Evolutionary conservation across 2,113 vertebrate species (phyloP).

Genomic region (Heterotilapia buettikoferi): DNA sequence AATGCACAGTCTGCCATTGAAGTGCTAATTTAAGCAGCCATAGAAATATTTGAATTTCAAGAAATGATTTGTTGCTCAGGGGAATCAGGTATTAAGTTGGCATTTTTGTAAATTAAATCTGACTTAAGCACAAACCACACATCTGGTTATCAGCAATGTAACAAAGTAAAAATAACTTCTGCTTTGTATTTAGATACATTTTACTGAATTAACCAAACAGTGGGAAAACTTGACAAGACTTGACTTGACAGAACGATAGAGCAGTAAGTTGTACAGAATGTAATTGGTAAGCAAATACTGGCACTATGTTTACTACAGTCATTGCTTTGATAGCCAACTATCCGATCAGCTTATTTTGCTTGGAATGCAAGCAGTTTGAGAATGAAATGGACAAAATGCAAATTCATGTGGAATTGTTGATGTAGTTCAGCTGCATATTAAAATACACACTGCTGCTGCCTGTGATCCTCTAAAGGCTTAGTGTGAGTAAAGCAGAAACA

Average conservation of each 20-base stretch:
- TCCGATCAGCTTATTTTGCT: not conserved
- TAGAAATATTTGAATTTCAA: not conserved
- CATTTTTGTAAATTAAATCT: not conserved
- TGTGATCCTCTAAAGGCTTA: slow-evolving; percentile 24
- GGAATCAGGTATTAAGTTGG: not conserved
- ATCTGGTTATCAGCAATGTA: not conserved
- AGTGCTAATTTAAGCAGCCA: not conserved
- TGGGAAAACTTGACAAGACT: not conserved
- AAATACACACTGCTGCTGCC: slow-evolving; percentile 31
- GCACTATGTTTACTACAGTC: not conserved
- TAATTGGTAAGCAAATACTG: not conserved
- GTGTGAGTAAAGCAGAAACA: slow-evolving; percentile 36
- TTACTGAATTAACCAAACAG: not conserved
- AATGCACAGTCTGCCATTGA: not conserved
- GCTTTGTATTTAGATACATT: not conserved
- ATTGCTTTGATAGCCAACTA: not conserved
- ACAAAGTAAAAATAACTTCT: not conserved
- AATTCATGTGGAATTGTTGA: not conserved
- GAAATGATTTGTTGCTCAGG: not conserved
- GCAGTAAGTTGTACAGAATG: not conserved
- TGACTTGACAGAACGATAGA: not conserved
- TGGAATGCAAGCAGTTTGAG: not conserved
- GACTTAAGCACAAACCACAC: not conserved
- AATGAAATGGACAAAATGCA: not conserved
- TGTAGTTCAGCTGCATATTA: not conserved